These are phyloP conservation scores for Montipora capricornis DNA, from an alignment of 64 coral and sea anemone genomes.

Conservation along the genomic window DNA sequence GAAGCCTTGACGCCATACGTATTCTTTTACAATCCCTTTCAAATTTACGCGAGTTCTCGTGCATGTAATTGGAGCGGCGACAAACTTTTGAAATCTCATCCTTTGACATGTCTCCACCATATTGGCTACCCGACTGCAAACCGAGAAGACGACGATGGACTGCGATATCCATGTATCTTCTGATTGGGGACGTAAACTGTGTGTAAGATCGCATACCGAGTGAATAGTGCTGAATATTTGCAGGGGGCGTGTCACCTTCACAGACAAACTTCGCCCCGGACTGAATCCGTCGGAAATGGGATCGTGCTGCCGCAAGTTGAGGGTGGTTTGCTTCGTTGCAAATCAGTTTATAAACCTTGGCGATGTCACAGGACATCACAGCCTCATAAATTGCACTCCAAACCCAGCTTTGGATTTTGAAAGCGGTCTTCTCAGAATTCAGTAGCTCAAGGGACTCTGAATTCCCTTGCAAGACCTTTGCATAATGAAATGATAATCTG, in stretches of 20 bases:
- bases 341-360: too few species aligned
- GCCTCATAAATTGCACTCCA: too few species aligned
- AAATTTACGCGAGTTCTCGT: constrained; percentile 69
- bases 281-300: too few species aligned
- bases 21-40: constrained; percentile 79
- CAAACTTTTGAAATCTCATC: constrained; percentile 76
- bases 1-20: constrained; percentile 62
- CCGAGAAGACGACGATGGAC: constrained; percentile 75
- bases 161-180: constrained; percentile 87
- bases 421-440: too few species aligned
- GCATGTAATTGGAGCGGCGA: constrained; percentile 70
- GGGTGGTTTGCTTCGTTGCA: too few species aligned
- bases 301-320: too few species aligned
- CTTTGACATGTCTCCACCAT: background rate
- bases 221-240: constrained; percentile 54
- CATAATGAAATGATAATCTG: too few species aligned
- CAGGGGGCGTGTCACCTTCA: background rate
- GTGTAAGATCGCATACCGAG: constrained; percentile 71
- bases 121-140: background rate
- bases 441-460: too few species aligned
- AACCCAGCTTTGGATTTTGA: too few species aligned
- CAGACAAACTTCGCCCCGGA: too few species aligned
- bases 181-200: constrained; percentile 91
- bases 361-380: too few species aligned
- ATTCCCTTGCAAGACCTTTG: too few species aligned